Base-by-base conservation (phyloP, 92 coral and sea anemone genomes). In the Epizoanthus stellaris region DNA sequence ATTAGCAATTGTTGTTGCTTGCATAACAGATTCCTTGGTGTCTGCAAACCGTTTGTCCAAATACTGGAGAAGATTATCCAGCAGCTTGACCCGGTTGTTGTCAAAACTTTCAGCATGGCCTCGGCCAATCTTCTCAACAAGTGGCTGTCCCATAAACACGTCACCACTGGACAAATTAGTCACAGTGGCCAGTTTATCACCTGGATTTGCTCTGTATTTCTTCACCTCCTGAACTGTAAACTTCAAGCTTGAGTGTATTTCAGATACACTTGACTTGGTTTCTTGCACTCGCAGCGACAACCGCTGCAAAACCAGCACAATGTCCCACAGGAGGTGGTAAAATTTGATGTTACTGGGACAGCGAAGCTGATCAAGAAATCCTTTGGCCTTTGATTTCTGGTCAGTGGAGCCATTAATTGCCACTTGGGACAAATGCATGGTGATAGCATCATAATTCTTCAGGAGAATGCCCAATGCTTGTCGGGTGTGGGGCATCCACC, bases 1-100 rank as follows among this genome's bases (percentile, higher is more conserved):
- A 77, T 85, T 80, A 39, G 80, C 89, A 67, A 77, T 85, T 56
- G 89, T 13, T 9, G 89, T 85, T 21, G 89, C 76, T 3, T 85
- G 72, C 77, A 85, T 85, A n/a, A 64, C 88, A 80, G 71, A 65
- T 39, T 67, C 53, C 14, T 84, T 69, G 8, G 81, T n/a, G 87
- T 84, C 73, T n/a, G 87, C 25, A 40, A 84, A 84, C 20, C 72
- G 45, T 84, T 84, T 83, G 69, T 83, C 76, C 73, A 67, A 67
- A 13, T 67, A 67, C 47, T 67, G 73, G 73, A 67, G 73, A 30
- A 67, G 73, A 67, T 67, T 30, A 67, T 30, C 12, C 73, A 34
- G 49, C 11, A 67, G 17, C 73, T 67, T 67, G 73, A 67, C 45
- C 52, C 45, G 73, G 73, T 67, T 67, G 38, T 21, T n/a, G 45